Evolutionary conservation across 2,113 vertebrate genomes (phyloP), one percentile per base, ranked within the genome.

Genomic region (Pampusana beccarii): DNA sequence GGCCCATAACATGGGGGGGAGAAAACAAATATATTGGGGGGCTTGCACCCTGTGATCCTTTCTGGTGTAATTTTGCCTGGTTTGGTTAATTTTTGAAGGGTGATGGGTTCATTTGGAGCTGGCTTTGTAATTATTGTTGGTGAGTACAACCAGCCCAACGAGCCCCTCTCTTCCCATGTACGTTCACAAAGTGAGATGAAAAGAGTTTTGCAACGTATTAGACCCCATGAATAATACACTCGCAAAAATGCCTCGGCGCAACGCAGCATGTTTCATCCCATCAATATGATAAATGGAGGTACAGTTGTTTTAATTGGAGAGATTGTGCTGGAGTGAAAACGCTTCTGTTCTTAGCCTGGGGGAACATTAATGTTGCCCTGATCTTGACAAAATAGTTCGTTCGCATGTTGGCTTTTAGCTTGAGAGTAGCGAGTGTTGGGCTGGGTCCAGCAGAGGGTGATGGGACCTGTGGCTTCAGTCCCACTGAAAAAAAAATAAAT

Each of bases 271-370:
- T 46, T 94, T 92, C 80, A 90, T 72, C 86, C 96, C 96, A 95
- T 97, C 97, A 98, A 94, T 90, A 73, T 96, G 97, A 98, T 95
- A 97, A 97, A 97, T 95, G 90, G 77, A 97, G 88, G 87, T 91
- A 88, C 95, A 95, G 88, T 91, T 93, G 88, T 80, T 72, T 96
- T 96, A 95, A 98, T 97, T 97, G 93, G 90, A 3, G 69, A 29
- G 86, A 94, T 89, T 54, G 8, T 79, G 62, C 91, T 94, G 48
- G 56, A 97, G 95, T 83, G 96, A 83, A 97, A 96, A 97, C 48
- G 75, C 71, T 88, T 92, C 88, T 92, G 62, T 58, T 64, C 85
- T 93, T 95, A 44, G 65, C 90, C 96, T 80, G 60, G 90, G 88
- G 97, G 96, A 91, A 95, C 79, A 11, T 88, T 88, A 93, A 72